A percentile compares a stretch with the other conserved stretches of the same genome.
Evolutionary conservation across 2,888 invertebrate genomes (phyloP).

Genomic region (Cantharis rufa): DNA sequence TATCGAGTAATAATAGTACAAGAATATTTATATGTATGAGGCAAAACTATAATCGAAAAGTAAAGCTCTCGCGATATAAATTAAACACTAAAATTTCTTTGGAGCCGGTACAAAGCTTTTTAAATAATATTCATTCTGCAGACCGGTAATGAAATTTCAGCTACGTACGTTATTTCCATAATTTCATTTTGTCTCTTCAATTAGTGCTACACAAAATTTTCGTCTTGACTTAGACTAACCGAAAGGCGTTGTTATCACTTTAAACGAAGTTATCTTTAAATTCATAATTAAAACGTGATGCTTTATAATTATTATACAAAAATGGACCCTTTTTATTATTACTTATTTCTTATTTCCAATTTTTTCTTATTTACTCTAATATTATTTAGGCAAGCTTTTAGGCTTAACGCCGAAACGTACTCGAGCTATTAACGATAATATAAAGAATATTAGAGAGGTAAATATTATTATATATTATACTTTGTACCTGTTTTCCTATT

Average conservation of each 20-base stretch:
- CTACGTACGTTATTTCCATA: neutral
- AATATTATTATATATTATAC: neutral
- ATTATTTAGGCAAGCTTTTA: neutral
- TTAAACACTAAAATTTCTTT: too few relatives aligned
- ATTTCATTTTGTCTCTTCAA: neutral
- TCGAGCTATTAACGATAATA: neutral
- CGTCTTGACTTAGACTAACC: neutral
- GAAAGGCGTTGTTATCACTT: neutral
- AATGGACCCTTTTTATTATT: neutral
- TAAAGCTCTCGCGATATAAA: too few relatives aligned
- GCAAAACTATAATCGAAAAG: too few relatives aligned
- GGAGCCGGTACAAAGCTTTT: neutral
- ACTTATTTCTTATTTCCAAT: neutral
- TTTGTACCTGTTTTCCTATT: neutral
- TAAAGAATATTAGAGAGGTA: neutral
- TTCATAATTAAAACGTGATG: neutral
- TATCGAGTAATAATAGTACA: too few relatives aligned
- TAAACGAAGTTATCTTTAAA: too few relatives aligned
- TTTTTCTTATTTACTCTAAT: neutral
- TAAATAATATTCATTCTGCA: neutral
- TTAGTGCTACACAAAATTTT: neutral
- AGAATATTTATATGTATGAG: too few relatives aligned
- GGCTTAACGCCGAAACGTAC: neutral
- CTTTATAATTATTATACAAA: neutral
- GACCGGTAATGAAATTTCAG: neutral